A percentile compares a stretch with the other conserved stretches of the same genome.
These are phyloP conservation scores for Antedon mediterranea DNA, from an alignment of 53 echinoderm and acorn worm species.

Conservation along the genomic window DNA sequence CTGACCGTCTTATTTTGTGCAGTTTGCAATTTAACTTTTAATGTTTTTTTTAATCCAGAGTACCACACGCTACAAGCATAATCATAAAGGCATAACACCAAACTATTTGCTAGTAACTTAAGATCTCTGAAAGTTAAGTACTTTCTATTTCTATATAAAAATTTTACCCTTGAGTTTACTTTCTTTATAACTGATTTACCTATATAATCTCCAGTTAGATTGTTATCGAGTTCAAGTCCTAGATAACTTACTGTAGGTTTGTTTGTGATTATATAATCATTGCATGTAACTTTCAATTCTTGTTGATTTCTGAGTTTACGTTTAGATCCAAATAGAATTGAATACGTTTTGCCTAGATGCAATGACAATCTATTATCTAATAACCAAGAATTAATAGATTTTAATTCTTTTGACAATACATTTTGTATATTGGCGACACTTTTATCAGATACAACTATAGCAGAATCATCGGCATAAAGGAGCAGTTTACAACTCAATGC, in stretches of 20 bases:
- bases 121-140: no score
- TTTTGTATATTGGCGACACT: background rate
- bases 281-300: background rate
- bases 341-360: background rate
- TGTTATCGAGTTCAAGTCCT: no score
- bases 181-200: no score
- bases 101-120: no score
- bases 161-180: no score
- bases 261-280: background rate
- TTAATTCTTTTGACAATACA: background rate
- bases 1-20: no score
- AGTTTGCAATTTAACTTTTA: no score
- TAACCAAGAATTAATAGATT: background rate
- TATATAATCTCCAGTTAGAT: no score
- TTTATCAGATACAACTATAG: background rate
- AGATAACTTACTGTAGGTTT: background rate
- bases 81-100: no score
- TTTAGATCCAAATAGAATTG: background rate
- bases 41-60: no score
- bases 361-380: conserved; percentile 1
- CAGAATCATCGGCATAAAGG: conserved; percentile 2
- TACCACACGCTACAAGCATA: no score
- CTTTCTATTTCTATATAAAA: no score
- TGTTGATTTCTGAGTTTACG: background rate
- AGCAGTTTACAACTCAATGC: background rate